Evolutionary conservation across 2,797 vertebrate genomes (phyloP).

Genomic region (Rousettus madagascariensis): DNA sequence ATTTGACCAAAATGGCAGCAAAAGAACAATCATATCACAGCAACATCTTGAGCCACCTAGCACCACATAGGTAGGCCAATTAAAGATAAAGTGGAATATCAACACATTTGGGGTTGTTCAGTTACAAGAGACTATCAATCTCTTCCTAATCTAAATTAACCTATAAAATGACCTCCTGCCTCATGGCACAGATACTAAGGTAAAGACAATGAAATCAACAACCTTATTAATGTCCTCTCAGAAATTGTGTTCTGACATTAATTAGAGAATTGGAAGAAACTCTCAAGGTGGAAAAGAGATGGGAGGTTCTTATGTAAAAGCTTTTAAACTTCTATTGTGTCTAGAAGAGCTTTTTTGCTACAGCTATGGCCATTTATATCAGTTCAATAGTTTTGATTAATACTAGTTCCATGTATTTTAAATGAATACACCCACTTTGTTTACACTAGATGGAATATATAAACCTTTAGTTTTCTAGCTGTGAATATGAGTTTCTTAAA

Average conservation of each 20-base stretch:
- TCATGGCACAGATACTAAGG: background rate
- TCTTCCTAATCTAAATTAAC: background rate
- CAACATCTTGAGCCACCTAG: background rate
- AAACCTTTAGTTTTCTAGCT: background rate
- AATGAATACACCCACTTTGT: background rate
- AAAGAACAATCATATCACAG: background rate
- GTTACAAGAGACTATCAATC: background rate
- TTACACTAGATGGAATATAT: background rate
- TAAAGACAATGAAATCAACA: background rate
- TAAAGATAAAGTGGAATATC: background rate
- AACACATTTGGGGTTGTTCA: background rate
- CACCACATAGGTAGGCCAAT: background rate
- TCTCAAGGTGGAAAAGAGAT: background rate
- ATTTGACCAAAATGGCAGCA: background rate
- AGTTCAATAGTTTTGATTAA: background rate
- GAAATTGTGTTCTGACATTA: background rate
- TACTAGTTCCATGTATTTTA: slow-evolving; percentile 22
- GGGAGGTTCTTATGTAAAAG: background rate
- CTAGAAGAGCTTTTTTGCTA: background rate
- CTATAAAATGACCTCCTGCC: background rate
- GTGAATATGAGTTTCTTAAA: background rate
- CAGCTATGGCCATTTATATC: background rate
- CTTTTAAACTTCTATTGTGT: background rate
- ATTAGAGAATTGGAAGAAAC: background rate
- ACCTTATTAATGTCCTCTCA: background rate